phyloP scores from a whole-genome alignment of 2,888 invertebrate genomes.

The Noctua janthe region DNA sequence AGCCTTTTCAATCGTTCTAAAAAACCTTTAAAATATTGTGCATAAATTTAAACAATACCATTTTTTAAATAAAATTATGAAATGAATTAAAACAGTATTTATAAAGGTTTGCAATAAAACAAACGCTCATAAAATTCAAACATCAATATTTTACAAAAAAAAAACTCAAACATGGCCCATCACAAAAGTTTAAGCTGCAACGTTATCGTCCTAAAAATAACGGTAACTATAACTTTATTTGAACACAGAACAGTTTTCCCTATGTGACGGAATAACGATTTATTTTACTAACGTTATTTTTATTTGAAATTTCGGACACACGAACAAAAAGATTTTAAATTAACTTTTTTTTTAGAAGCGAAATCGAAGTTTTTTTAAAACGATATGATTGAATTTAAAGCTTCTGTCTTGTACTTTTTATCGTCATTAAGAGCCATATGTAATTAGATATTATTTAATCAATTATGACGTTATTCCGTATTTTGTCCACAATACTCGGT shows the following conservation, averaged over 20 bases:
- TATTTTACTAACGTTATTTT: not conserved
- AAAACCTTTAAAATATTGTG: conserved; percentile 13
- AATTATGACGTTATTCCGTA: conserved; percentile 31
- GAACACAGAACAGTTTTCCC: conserved; percentile 73
- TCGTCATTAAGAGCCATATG: not conserved
- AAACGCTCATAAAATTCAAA: conserved; percentile 23
- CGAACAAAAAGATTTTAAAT: not conserved
- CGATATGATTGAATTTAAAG: conserved; percentile 51
- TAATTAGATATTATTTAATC: conserved; percentile 1
- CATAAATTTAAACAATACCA: conserved; percentile 6
- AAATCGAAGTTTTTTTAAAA: not conserved
- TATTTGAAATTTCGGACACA: conserved; percentile 7
- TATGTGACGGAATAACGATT: conserved; percentile 25
- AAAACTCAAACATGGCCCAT: conserved; percentile 48
- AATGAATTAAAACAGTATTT: not conserved
- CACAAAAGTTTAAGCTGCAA: conserved; percentile 58
- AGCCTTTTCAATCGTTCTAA: conserved; percentile 6
- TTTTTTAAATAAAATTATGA: not conserved
- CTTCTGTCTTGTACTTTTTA: conserved; percentile 33
- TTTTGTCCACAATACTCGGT: conserved; percentile 35
- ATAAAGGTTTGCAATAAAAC: conserved; percentile 8
- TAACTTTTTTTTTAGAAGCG: not conserved
- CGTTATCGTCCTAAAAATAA: conserved; percentile 74
- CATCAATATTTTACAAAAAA: conserved; percentile 40
- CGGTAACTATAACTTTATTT: conserved; percentile 70